Base-by-base conservation (phyloP, 2,888 invertebrate species). In the Amphipyra tragopoginis region DNA sequence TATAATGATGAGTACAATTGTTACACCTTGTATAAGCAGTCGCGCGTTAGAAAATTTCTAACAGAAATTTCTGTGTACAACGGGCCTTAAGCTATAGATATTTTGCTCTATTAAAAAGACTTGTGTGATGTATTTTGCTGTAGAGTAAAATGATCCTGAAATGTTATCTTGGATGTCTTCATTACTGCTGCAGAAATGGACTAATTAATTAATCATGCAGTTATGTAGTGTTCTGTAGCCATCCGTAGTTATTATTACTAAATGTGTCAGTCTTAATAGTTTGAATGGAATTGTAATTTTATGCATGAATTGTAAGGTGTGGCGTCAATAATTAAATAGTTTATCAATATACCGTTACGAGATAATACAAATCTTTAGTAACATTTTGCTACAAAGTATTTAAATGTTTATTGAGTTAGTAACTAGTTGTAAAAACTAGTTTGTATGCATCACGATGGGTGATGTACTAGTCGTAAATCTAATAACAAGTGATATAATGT, bases 401-500 rank as follows among this genome's bases (percentile, higher is more conserved):
- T 10, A 11, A 44, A 26, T 21, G 11, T n/a, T 26, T 8, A 1
- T 15, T 8, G 8, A 13, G 8, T 40, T 39, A 13, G 39, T 7
- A 39, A 13, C 13, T 5, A 14, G 39, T 39, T 4, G 29, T 29
- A 4, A 7, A 3, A 13, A 13, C 4, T 13, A 13, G n/a, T 39
- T 40, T 8, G 13, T 40, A 9, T 40, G 40, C 8, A 14, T 55
- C 15, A 38, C 26, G 38, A 45, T 42, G 9, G 11, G 11, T 10
- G 2, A 36, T 10, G 11, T 36, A 36, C 11, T 9, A 7, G 29
- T 72, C 34, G 50, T 60, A 73, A 77, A 75, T 77, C 64, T 62
- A 74, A 66, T 75, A 77, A 77, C 54, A 57, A 38, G 43, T 71
- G 61, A 61, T 67, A 61, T 61, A 54, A 73, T 68, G 73, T 60